These are phyloP conservation scores for Sminthurinus signatus DNA, from an alignment of 1,140 invertebrate genomes.

Conservation along the genomic window DNA sequence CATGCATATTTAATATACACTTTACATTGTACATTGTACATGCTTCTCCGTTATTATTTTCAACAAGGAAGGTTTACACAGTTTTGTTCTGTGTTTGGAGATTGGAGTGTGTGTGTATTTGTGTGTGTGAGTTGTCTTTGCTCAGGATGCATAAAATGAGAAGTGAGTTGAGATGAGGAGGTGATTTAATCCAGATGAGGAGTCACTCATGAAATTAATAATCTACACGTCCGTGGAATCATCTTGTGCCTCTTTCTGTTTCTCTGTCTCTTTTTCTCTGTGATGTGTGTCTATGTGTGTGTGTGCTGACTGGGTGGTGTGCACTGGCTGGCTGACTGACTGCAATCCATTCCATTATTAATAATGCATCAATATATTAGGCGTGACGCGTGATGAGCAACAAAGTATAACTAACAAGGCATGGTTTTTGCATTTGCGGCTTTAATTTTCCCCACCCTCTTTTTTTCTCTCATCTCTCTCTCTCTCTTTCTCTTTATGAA, in stretches of 20 bases:
- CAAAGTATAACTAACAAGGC: constrained; percentile 27
- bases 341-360: constrained; percentile 13
- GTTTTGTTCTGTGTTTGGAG: no score
- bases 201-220: constrained; percentile 21
- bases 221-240: constrained; percentile 14
- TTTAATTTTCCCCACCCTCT: constrained; percentile 22
- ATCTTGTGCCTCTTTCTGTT: no score
- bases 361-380: constrained; percentile 28
- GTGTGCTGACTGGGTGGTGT: constrained; percentile 19
- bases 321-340: neutral
- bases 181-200: constrained; percentile 20
- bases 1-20: no score
- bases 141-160: constrained; percentile 8
- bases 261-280: no score
- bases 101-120: neutral
- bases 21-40: no score
- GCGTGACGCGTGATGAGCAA: constrained; percentile 25
- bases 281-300: no score
- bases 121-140: constrained; percentile 6
- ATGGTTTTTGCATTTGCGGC: constrained; percentile 27
- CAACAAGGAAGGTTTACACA: no score
- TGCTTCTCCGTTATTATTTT: no score
- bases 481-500: no score
- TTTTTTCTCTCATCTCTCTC: neutral
- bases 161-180: constrained; percentile 1